These are phyloP conservation scores for Terebella lapidaria DNA, from an alignment of 2,888 invertebrate genomes.

Conservation along the genomic window DNA sequence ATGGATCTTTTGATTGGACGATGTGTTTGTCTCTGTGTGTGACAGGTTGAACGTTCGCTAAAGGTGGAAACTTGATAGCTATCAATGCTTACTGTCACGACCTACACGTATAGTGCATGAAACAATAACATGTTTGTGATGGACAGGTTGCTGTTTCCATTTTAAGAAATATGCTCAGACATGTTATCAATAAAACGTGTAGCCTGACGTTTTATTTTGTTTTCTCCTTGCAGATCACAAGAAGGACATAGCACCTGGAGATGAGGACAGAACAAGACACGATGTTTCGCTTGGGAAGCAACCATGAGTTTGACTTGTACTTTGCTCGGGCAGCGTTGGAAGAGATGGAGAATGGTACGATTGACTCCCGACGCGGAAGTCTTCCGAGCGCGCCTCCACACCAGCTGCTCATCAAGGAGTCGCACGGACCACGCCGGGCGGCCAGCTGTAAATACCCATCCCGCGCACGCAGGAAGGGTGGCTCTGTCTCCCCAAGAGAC, in stretches of 20 bases:
- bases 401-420: neutral
- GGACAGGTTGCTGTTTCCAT: too few relatives aligned
- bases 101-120: too few relatives aligned
- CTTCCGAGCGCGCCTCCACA: neutral
- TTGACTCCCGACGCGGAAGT: neutral
- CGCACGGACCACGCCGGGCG: neutral
- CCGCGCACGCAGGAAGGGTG: neutral
- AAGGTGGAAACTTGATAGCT: too few relatives aligned
- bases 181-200: too few relatives aligned
- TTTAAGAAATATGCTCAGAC: too few relatives aligned
- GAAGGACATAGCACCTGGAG: neutral
- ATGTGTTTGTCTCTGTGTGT: too few relatives aligned
- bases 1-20: too few relatives aligned
- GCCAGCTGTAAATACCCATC: conserved; percentile 4
- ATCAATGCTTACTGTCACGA: too few relatives aligned
- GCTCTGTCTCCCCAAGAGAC: neutral
- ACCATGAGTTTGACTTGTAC: conserved; percentile 5
- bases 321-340: conserved; percentile 3
- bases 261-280: neutral
- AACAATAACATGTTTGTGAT: too few relatives aligned
- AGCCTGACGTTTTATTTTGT: too few relatives aligned
- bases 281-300: neutral
- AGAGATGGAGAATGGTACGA: neutral
- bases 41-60: too few relatives aligned
- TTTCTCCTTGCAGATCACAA: neutral